Evolutionary conservation across 2,797 vertebrate genomes (phyloP).

Genomic region (Orientallactaga sibirica): DNA sequence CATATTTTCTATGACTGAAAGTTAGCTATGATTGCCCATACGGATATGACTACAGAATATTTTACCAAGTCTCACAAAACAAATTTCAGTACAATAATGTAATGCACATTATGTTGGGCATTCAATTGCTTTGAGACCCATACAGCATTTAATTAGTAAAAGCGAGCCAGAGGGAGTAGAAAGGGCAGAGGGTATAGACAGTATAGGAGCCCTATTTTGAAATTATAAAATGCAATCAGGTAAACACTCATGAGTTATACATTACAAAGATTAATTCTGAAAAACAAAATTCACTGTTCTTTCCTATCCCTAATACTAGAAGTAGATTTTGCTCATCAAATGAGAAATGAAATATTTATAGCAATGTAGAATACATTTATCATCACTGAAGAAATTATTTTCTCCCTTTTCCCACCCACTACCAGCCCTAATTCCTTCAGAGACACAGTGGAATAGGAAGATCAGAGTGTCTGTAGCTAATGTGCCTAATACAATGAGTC

Average conservation of each 20-base stretch:
- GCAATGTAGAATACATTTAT: conserved; percentile 78
- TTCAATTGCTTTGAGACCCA: conserved; percentile 65
- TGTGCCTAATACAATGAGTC: conserved; percentile 85
- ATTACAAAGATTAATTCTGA: conserved; percentile 78
- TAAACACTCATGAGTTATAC: conserved; percentile 75
- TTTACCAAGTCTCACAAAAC: conserved; percentile 82
- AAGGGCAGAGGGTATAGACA: conserved; percentile 25
- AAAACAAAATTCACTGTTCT: conserved; percentile 84
- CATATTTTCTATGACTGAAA: conserved; percentile 73
- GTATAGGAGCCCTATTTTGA: conserved; percentile 19
- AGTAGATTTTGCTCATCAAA: conserved; percentile 83
- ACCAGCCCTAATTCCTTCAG: conserved; percentile 84
- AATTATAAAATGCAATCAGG: conserved; percentile 75
- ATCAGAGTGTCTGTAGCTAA: conserved; percentile 88
- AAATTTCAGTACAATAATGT: conserved; percentile 76
- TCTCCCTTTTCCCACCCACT: conserved; percentile 82
- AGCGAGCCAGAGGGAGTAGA: neutral
- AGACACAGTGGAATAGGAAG: conserved; percentile 85
- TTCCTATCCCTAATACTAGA: conserved; percentile 83
- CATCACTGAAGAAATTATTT: conserved; percentile 81
- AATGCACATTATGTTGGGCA: conserved; percentile 67
- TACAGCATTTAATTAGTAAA: conserved; percentile 71
- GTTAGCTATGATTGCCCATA: conserved; percentile 49
- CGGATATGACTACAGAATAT: conserved; percentile 68
- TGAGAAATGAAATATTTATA: conserved; percentile 84